These are phyloP conservation scores for Diorhabda sublineata DNA, from an alignment of 1,140 invertebrate genomes.

Conservation along the genomic window DNA sequence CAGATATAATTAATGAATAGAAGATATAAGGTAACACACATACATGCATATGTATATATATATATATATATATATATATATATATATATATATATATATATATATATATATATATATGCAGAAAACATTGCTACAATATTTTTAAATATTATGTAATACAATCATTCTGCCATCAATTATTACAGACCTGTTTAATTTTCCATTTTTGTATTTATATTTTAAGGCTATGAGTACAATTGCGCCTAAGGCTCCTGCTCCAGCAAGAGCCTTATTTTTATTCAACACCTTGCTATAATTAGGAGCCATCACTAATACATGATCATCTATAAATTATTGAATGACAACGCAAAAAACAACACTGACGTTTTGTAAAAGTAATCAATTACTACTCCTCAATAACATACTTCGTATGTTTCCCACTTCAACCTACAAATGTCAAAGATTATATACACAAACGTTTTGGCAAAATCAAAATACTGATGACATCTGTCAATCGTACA, in stretches of 20 bases:
- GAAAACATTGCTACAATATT: no score
- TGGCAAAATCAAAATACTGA: no score
- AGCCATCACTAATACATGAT: constrained; percentile 51
- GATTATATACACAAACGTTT: no score
- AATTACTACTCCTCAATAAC: no score
- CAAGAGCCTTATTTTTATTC: constrained; percentile 53
- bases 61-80: constrained; percentile 8
- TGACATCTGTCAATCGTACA: no score
- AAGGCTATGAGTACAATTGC: constrained; percentile 54
- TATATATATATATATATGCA: not conserved
- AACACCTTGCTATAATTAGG: constrained; percentile 60
- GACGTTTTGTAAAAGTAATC: no score
- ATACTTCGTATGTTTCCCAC: no score
- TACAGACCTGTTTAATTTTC: constrained; percentile 39
- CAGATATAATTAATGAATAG: not conserved
- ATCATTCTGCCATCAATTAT: not conserved
- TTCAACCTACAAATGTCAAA: no score
- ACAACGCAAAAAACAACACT: no score
- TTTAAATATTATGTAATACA: constrained; percentile 15
- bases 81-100: constrained; percentile 9
- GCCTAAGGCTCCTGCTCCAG: constrained; percentile 53
- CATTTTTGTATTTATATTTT: constrained; percentile 46
- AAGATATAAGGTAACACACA: constrained; percentile 1
- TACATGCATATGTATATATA: not conserved
- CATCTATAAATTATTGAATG: not conserved